These are phyloP conservation scores for Smutsia temminckii DNA, from an alignment of 2,797 vertebrate genomes.

Conservation along the genomic window DNA sequence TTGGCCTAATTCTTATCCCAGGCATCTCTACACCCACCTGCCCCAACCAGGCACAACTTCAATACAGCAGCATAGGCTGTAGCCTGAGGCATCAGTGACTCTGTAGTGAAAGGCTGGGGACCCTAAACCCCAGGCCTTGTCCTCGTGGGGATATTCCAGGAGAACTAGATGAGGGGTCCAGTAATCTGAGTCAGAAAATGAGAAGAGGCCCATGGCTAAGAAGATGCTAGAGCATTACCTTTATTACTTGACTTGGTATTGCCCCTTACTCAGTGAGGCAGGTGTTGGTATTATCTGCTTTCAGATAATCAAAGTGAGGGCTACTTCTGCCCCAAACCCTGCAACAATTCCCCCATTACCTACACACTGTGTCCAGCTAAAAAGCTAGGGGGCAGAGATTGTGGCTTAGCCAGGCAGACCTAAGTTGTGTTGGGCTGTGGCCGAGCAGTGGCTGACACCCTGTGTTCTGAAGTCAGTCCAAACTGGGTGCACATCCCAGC, in stretches of 20 bases:
- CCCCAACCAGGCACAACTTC: neutral
- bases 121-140: too few species aligned
- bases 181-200: neutral
- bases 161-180: neutral
- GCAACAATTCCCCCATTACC: rapidly evolving
- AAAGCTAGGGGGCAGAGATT: neutral
- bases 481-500: neutral
- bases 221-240: neutral
- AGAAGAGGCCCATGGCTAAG: neutral
- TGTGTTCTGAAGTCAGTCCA: neutral
- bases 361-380: neutral
- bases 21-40: neutral
- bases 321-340: neutral
- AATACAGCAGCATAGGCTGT: rapidly evolving
- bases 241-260: neutral
- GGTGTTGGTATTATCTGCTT: neutral
- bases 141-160: too few species aligned
- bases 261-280: neutral
- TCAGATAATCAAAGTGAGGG: neutral
- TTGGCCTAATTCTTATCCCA: neutral
- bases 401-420: neutral
- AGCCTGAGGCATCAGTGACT: rapidly evolving
- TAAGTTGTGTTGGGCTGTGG: too few species aligned
- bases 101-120: neutral
- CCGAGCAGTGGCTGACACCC: neutral